Evolutionary conservation across 2,888 invertebrate genomes (phyloP), one percentile per base, ranked within the genome.

Genomic region (Atrina japonica): DNA sequence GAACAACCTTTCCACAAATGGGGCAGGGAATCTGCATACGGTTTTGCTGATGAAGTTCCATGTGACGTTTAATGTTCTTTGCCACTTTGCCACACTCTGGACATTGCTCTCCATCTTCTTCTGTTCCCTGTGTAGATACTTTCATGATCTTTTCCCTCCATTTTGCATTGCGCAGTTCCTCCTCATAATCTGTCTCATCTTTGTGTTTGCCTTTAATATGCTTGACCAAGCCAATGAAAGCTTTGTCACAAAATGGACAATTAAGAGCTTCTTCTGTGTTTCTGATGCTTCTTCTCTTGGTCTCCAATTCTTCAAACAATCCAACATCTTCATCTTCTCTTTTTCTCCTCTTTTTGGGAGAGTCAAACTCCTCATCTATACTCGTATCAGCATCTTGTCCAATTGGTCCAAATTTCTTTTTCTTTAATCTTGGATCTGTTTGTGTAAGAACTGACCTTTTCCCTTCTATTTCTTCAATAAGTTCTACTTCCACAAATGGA

Each of bases 111-210:
- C 86, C 86, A 21, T 83, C 80, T 25, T 86, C 87, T 41, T 83
- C 84, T 5, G 78, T 79, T 14, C 86, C 87, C 61, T 79, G 81
- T 2, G 86, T 86, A 6, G 87, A 87, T 0, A 87, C 87, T 63
- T 86, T 87, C 87, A 87, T 87, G 43, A 87, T 87, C 47, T 86
- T 78, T 70, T 88, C 88, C 60, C 87, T 78, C 86, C 86, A 87
- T 56, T 86, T 86, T 30, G 88, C 88, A 80, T 88, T 87, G 52
- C 87, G 81, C 82, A 88, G 86, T 63, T 88, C 87, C 61, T 86
- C 87, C 30, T 88, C 88, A 78, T 81, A 88, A 60, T 85, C 86
- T 21, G 85, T 83, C 68, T 88, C 88, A 73, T 88, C 86, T 30
- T 81, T 79, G 56, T 88, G 88, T 70, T 87, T 87, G 23, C 85